phyloP scores from a whole-genome alignment of 2,113 vertebrate species.

The Alectura lathami region DNA sequence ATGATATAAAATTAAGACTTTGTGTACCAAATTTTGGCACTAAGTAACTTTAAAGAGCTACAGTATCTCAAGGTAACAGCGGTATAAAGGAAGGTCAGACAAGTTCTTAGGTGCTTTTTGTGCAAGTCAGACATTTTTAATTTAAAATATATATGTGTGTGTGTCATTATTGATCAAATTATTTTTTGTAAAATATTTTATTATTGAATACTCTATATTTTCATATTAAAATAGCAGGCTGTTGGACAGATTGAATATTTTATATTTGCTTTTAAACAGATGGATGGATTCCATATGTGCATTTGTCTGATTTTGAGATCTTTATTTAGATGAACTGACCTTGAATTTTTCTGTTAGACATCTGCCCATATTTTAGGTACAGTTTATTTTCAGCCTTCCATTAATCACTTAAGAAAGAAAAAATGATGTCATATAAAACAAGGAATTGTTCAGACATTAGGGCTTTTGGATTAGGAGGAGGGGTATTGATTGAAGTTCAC shows the following conservation, averaged over 20 bases:
- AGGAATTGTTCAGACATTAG: neutral
- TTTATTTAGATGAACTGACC: neutral
- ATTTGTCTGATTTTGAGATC: neutral
- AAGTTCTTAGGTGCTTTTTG: neutral
- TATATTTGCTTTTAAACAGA: neutral
- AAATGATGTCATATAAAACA: neutral
- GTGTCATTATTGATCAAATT: neutral
- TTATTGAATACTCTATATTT: neutral
- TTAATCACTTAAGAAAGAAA: neutral
- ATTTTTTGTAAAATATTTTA: neutral
- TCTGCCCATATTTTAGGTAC: neutral
- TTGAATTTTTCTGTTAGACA: neutral
- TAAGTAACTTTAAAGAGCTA: neutral
- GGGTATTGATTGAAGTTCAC: neutral
- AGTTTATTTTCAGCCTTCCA: neutral
- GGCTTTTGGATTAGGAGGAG: neutral
- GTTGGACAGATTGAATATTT: neutral
- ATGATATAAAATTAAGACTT: neutral
- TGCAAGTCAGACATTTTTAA: neutral
- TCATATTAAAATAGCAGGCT: neutral
- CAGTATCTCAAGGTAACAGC: neutral
- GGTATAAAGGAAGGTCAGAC: neutral
- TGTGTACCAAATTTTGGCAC: neutral
- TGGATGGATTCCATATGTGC: neutral
- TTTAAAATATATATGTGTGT: neutral